Evolutionary conservation across 2,888 invertebrate species (phyloP).

Genomic region (Drosophila yooni): DNA sequence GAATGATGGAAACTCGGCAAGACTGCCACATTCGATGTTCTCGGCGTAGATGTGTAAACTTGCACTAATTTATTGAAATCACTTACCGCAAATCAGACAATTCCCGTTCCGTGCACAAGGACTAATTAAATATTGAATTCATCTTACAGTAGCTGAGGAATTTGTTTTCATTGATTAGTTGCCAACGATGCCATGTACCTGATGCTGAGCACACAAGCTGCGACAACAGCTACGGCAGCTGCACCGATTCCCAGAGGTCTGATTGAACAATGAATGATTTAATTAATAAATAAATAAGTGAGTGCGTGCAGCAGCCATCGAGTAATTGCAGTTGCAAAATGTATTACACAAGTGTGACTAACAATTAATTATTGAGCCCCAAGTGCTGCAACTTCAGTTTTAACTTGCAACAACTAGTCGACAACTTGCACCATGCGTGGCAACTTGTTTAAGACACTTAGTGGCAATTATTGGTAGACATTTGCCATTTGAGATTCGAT

Average conservation of each 20-base stretch:
- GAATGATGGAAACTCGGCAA: background rate
- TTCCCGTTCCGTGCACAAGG: constrained; percentile 26
- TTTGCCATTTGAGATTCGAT: constrained; percentile 36
- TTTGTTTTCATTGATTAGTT: constrained; percentile 48
- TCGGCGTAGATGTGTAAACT: constrained; percentile 11
- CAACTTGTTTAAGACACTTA: constrained; percentile 43
- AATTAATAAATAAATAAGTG: constrained; percentile 79
- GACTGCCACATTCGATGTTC: background rate
- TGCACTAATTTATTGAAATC: constrained; percentile 72
- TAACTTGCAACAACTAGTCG: constrained; percentile 16
- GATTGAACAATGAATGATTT: constrained; percentile 77
- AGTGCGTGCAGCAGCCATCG: constrained; percentile 30
- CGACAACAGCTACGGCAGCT: constrained; percentile 37
- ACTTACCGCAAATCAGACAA: constrained; percentile 67
- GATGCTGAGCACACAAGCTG: constrained; percentile 3
- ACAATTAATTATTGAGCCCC: constrained; percentile 56
- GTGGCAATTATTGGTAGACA: constrained; percentile 24
- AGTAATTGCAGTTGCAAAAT: constrained; percentile 57
- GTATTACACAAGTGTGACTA: constrained; percentile 65
- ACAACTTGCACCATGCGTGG: constrained; percentile 51
- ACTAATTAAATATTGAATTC: constrained; percentile 78
- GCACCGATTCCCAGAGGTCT: constrained; percentile 69
- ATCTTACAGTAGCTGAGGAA: constrained; percentile 58
- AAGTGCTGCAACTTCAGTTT: constrained; percentile 1
- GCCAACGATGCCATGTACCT: constrained; percentile 9